Evolutionary conservation across 2,113 vertebrate species (phyloP), one percentile per base, ranked within the genome.

Genomic region (Cyanocitta stelleri): DNA sequence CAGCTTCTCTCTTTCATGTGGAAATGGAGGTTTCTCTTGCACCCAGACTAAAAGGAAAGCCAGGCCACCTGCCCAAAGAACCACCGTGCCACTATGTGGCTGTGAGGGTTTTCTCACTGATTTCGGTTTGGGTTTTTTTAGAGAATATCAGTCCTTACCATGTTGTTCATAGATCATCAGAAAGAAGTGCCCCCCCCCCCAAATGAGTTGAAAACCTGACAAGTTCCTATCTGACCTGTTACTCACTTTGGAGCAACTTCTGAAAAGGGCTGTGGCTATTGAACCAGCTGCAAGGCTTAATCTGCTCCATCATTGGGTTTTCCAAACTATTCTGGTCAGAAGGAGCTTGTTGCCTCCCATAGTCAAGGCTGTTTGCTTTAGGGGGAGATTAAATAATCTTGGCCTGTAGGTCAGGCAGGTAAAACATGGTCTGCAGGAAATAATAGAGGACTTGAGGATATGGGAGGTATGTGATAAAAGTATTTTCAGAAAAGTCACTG

Each of bases 51-150:
- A 82, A 72, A 82, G 59, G 33, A 74, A 75, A 51, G 30, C 10
- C 78, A 49, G 33, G 58, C 52, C 61, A 27, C 11, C 7, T 56
- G 49, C 29, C 49, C 71, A 11, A 27, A 66, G 22, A 74, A 14
- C 12, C 10, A 6, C 44, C 1, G 0, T 69, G 64, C 30, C 23
- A 9, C 39, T 48, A 33, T 0, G 3, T 8, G 11, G 9, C 32
- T 69, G 10, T 33, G 29, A 77, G 10, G 30, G 26, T 18, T 73
- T 80, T 55, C 54, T 76, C 2, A 0, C 16, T 24, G 30, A 13
- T 46, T 80, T 84, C 16, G 17, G 13, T 52, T 68, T 77, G 37
- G 32, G 16, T 0, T 1, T 27, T 64, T 79, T 72, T 41, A 21
- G 11, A 16, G 18, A 52, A 33, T 64, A 61, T 61, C 24, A 27